Conservation (phyloP, 1,140 invertebrate species). For the Cydia fagiglandana region DNA sequence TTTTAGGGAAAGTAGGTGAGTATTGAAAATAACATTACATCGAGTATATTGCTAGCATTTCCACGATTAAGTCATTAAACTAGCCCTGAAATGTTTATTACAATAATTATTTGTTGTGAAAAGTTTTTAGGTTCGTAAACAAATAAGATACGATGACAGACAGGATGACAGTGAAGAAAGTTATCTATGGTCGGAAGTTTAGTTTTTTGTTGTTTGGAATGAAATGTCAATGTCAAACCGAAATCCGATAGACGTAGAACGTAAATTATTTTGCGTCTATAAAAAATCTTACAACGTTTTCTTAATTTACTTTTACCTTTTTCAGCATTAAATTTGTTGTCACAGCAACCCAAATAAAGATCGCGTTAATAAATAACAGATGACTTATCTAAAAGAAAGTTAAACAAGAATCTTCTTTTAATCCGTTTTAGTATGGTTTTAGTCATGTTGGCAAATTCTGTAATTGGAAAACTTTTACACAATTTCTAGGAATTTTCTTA, state of each 20-base stretch:
- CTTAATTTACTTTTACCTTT: neutral
- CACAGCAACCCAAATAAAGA: neutral
- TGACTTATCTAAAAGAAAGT: conserved; percentile 19
- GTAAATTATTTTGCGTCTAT: neutral
- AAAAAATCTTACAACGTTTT: neutral
- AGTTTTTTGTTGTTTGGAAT: neutral
- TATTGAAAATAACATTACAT: conserved; percentile 8
- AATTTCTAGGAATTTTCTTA: conserved; percentile 21
- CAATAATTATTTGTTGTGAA: conserved; percentile 7
- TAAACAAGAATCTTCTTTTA: conserved; percentile 33
- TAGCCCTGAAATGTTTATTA: neutral
- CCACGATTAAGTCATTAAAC: neutral
- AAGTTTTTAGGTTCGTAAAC: neutral
- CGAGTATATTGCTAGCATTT: conserved; percentile 24
- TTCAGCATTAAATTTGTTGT: neutral
- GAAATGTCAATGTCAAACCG: neutral
- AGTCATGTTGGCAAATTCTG: neutral
- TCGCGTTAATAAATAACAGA: neutral
- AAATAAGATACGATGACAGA: neutral
- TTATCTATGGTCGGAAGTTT: conserved; percentile 12
- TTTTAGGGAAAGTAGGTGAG: conserved; percentile 16
- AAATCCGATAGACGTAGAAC: conserved; percentile 1
- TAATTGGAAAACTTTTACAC: conserved; percentile 21
- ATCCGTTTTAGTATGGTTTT: conserved; percentile 16
- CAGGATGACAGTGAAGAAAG: neutral